Evolutionary conservation across 2,888 invertebrate genomes (phyloP).

Genomic region (Netelia inedita): DNA sequence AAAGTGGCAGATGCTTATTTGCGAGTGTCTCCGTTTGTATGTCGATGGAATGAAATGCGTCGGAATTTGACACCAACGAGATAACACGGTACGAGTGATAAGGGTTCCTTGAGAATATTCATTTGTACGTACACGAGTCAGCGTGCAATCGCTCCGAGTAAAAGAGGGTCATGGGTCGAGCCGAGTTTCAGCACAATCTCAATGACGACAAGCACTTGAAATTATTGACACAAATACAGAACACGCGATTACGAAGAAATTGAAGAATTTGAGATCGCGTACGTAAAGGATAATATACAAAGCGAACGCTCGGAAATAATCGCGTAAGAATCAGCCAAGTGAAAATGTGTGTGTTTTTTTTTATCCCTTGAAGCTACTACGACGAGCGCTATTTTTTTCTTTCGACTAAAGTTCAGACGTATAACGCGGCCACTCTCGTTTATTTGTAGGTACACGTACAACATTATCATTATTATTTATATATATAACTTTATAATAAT

Average conservation of each 20-base stretch:
- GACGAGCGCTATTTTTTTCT: background rate
- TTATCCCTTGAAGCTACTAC: background rate
- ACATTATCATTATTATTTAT: constrained; percentile 40
- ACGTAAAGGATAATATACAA: background rate
- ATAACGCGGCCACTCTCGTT: constrained; percentile 34
- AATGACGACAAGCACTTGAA: constrained; percentile 8
- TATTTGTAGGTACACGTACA: constrained; percentile 51
- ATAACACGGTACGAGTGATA: constrained; percentile 41
- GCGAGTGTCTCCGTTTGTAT: background rate
- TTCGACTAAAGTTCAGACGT: constrained; percentile 28
- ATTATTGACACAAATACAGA: constrained; percentile 23
- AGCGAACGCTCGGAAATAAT: background rate
- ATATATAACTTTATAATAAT: constrained; percentile 41
- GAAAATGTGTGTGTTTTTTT: background rate
- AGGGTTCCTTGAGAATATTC: constrained; percentile 25
- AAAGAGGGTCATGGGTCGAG: constrained; percentile 54
- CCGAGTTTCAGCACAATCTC: constrained; percentile 45
- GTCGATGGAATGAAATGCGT: constrained; percentile 12
- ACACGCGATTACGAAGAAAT: constrained; percentile 34
- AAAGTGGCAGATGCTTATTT: constrained; percentile 15
- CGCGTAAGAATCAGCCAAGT: background rate
- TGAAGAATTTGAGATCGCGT: too few species aligned
- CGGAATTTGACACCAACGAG: constrained; percentile 53
- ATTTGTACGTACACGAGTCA: background rate
- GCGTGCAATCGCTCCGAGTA: constrained; percentile 2